Evolutionary conservation across 2,888 invertebrate species (phyloP).

Genomic region (Rhodophaea formosa): DNA sequence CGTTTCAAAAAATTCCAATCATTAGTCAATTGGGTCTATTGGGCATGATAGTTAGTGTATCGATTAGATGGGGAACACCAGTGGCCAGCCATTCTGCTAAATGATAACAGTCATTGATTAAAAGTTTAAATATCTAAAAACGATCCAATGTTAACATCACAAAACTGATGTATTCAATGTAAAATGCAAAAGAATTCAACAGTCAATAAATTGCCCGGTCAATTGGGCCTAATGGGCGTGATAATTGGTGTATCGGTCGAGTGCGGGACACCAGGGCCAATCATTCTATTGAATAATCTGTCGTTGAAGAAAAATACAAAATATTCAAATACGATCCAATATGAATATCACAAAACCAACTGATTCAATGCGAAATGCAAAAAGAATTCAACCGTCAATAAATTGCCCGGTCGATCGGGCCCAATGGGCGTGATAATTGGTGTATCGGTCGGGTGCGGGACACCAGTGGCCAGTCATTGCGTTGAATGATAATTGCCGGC

Average conservation of each 20-base stretch:
- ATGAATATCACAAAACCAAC: conserved; percentile 17
- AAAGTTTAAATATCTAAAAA: too few relatives aligned
- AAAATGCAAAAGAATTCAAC: neutral
- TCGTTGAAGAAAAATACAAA: too few relatives aligned
- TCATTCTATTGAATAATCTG: conserved; percentile 42
- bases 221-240: conserved; percentile 33
- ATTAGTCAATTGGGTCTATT: conserved; percentile 68
- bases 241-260: conserved; percentile 26
- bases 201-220: conserved; percentile 61
- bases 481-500: conserved; percentile 72
- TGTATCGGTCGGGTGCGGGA: conserved; percentile 34
- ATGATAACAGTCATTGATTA: conserved; percentile 50
- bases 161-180: too few relatives aligned
- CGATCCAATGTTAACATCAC: too few relatives aligned
- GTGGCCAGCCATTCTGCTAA: conserved; percentile 60
- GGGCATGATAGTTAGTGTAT: conserved; percentile 38
- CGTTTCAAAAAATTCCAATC: too few relatives aligned
- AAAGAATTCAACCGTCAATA: conserved; percentile 40
- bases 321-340: too few relatives aligned
- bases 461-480: conserved; percentile 51
- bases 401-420: conserved; percentile 67
- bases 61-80: conserved; percentile 31
- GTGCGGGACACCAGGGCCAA: neutral
- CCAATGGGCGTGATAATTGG: conserved; percentile 57
- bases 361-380: conserved; percentile 6